These are phyloP conservation scores for Rhinella marina DNA, from an alignment of 2,797 vertebrate genomes.

Conservation along the genomic window DNA sequence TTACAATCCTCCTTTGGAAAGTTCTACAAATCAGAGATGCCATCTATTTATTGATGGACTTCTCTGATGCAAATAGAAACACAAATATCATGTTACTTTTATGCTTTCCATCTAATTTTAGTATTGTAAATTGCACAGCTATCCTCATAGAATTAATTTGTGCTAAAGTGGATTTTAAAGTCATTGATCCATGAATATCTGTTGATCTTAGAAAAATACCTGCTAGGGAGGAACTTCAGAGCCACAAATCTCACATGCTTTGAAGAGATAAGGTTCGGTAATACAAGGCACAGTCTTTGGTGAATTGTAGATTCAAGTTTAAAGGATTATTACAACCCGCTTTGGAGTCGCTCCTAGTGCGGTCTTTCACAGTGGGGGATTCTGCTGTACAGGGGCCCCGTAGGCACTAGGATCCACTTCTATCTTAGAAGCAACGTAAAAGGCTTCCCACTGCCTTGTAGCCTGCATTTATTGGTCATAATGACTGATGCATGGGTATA, in stretches of 20 bases:
- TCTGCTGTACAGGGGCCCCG: not conserved
- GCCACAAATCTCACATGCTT: slow-evolving; percentile 15
- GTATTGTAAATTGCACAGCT: not conserved
- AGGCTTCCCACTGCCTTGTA: too few species aligned
- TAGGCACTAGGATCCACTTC: not conserved
- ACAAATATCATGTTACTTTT: not conserved
- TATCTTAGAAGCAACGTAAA: not conserved
- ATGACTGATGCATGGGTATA: too few species aligned
- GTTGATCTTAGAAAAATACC: slow-evolving; percentile 29
- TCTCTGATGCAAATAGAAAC: not conserved
- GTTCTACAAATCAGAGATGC: not conserved
- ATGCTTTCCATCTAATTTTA: slow-evolving; percentile 17
- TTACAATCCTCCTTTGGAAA: not conserved
- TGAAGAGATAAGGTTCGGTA: slow-evolving; percentile 11
- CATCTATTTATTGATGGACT: not conserved
- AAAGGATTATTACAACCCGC: not conserved
- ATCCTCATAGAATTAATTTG: slow-evolving; percentile 7
- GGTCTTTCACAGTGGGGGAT: not conserved
- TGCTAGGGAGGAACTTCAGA: slow-evolving; percentile 28
- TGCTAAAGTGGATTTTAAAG: slow-evolving; percentile 15
- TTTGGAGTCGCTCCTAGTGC: not conserved
- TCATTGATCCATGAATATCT: slow-evolving; percentile 22
- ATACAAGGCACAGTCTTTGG: not conserved
- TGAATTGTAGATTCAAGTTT: not conserved
- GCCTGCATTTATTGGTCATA: too few species aligned